Base-by-base conservation (phyloP, 2,113 vertebrate species). In the Grammomys surdaster region DNA sequence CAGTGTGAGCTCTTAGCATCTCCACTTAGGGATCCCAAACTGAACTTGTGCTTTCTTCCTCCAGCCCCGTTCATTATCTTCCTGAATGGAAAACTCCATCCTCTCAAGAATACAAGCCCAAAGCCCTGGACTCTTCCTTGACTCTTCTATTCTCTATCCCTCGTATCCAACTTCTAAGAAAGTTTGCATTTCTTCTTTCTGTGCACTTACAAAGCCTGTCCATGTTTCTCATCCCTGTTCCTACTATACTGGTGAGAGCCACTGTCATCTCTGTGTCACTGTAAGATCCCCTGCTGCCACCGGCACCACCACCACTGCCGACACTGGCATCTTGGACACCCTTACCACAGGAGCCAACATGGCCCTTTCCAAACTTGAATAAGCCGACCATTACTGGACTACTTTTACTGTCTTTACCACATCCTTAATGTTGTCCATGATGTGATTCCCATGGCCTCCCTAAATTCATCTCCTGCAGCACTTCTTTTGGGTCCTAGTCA, bases 241-340 rank as follows among this genome's bases (percentile, higher is more conserved):
- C 60, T 16, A 19, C 65, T 5, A 0, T 2, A 5, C 48, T 4
- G 19, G 8, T 12, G 8, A 10, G 12, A 28, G 28, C 33, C 48
- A 9, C 84, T 19, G 7, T 58, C 46, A 7, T 14, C 40, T 82
- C 63, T 69, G 70, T 19, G 3, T 75, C 33, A 14, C 31, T 7
- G 3, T 33, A 0, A 12, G 46, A 26, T 46, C 58, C 2, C 5
- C 28, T 17, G 31, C 14, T 3, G 5, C 4, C 26, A 5, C 43
- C 14, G 14, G 0, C 36, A 40, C 16, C 70, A 73, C 13, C 69
- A 43, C 8, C 40, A 12, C 22, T 16, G 4, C 36, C 7, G 3
- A n/a, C 40, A 46, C 40, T 7, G 17, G 28, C 28, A 36, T 82
- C 31, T 85, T 24, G 36, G 43, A 46, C 40, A 12, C 12, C 58